A percentile compares a stretch with the other conserved stretches of the same genome.
Conservation (phyloP, 2,888 invertebrate genomes). For the Ceriagrion tenellum region DNA sequence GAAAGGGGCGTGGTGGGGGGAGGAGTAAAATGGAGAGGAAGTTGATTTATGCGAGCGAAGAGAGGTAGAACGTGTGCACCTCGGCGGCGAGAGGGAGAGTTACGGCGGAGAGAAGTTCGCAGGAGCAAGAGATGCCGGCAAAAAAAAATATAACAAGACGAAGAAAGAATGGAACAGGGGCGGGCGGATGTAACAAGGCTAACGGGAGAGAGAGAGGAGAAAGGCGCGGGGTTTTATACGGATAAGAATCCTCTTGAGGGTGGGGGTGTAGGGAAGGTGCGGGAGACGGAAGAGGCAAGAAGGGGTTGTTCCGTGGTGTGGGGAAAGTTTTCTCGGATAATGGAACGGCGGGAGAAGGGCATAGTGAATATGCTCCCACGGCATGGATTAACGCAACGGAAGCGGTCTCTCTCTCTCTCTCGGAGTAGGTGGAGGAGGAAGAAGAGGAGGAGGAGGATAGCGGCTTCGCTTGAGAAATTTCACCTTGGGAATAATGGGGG, state of each 20-base stretch:
- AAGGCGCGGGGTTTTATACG: background rate
- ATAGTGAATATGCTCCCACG: background rate
- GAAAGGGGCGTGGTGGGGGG: background rate
- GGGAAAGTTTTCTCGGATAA: background rate
- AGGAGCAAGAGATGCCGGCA: slow-evolving; percentile 16
- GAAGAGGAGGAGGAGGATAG: background rate
- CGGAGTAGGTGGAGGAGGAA: no score
- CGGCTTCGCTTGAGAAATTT: background rate
- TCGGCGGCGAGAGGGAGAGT: background rate
- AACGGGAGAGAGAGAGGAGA: background rate
- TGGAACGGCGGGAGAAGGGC: background rate
- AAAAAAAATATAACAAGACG: no score
- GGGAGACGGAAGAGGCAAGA: background rate
- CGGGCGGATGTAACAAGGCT: no score
- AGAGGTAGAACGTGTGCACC: no score
- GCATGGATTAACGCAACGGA: slow-evolving; percentile 23
- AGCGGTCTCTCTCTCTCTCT: no score
- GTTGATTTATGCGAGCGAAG: background rate
- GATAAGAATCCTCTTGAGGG: background rate
- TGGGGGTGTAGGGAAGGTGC: background rate
- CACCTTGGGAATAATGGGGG: background rate
- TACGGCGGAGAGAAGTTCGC: background rate
- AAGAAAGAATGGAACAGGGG: no score
- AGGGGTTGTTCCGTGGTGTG: background rate
- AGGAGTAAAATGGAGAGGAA: background rate